These are phyloP conservation scores for Drosophila grimshawi DNA, from an alignment of 1,140 invertebrate genomes.

Conservation along the genomic window DNA sequence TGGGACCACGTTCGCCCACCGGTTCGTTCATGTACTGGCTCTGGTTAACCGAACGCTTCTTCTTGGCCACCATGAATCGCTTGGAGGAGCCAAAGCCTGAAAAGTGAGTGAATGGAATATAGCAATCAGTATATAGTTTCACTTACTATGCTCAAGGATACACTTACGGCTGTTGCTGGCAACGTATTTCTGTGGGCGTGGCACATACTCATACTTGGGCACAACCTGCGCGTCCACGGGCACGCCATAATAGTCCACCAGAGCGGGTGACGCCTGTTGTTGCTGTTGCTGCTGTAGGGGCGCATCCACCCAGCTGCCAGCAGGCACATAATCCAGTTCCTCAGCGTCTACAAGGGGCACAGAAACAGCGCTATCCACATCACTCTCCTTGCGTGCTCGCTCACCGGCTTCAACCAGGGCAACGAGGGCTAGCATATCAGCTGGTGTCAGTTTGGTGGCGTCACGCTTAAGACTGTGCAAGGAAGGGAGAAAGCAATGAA, in stretches of 20 bases:
- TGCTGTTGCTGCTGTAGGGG: conserved; percentile 47
- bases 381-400: conserved; percentile 75
- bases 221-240: conserved; percentile 71
- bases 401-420: conserved; percentile 82
- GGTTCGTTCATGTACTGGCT: conserved; percentile 67
- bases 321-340: conserved; percentile 63
- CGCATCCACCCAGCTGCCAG: conserved; percentile 68
- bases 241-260: conserved; percentile 78
- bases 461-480: conserved; percentile 66
- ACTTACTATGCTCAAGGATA: neutral
- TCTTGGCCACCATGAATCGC: conserved; percentile 82
- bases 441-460: conserved; percentile 76
- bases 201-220: conserved; percentile 76
- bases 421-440: conserved; percentile 80
- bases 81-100: conserved; percentile 70
- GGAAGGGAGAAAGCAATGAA: neutral
- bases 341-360: conserved; percentile 58
- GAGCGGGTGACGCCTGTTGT: conserved; percentile 37
- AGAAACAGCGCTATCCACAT: conserved; percentile 57
- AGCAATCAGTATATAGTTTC: neutral
- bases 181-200: conserved; percentile 70
- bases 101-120: neutral
- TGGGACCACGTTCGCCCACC: conserved; percentile 62
- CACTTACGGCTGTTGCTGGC: conserved; percentile 60
- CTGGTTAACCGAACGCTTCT: conserved; percentile 78